Evolutionary conservation across 2,113 vertebrate genomes (phyloP), one percentile per base, ranked within the genome.

Genomic region (Cyphomyrus plagiostoma): DNA sequence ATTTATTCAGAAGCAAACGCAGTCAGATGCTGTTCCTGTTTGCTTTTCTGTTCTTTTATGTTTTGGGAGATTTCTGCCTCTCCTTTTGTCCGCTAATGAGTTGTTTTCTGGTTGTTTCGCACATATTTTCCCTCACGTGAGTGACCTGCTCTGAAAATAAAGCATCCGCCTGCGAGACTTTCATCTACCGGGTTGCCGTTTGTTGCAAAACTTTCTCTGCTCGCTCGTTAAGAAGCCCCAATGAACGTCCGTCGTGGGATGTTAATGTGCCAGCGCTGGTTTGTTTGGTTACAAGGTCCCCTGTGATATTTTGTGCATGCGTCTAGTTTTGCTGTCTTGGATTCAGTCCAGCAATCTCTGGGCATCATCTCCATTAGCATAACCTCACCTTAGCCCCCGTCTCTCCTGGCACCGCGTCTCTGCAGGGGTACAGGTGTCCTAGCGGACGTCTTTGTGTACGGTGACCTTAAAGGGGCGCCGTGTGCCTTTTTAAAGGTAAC

Each of bases 41-140:
- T 42, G 87, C 66, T 62, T 66, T 87, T 56, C 35, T 13, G 30
- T 39, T 53, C 52, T 39, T 66, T 62, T 15, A 53, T 88, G 53
- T 88, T 88, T 42, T 13, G 86, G 86, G 52, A 39, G 23, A 30
- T 87, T 35, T 56, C 35, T 62, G 39, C 56, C 53, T 88, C 21
- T 88, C 58, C 58, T 42, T 50, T 62, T 23, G 53, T 46, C 87
- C 53, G 46, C 87, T 66, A 89, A 89, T 83, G 88, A 89, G 88
- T 56, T 74, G 30, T 89, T 89, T 89, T 83, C 70, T 74, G 66
- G 88, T 83, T 35, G 21, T 48, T 89, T 42, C 74, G 21, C 46
- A 13, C 30, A 19, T 35, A 74, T 88, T 70, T 80, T 3, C 17
- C 88, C 30, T 45, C 70, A 39, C 66, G 49, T 3, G 46, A 82